Base-by-base conservation (phyloP, 2,888 invertebrate species). In the Nemurella pictetii region DNA sequence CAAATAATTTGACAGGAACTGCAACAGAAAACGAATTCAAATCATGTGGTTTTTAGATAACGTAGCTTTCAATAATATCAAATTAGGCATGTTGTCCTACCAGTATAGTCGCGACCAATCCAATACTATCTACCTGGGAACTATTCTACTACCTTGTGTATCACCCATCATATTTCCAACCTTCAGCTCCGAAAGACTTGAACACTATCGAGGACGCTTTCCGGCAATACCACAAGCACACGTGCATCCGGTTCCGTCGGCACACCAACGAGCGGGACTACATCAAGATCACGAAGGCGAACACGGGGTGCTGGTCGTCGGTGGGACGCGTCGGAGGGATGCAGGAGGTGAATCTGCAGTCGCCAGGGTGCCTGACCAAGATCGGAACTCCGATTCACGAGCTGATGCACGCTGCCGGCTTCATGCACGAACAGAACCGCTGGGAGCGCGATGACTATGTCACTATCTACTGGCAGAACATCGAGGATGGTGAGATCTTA, bases 351-450 rank as follows among this genome's bases (percentile, higher is more conserved):
- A 86, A 86, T 83, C 80, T 96, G 4, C 96, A 96, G 89, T 91
- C 92, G 0, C 95, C 96, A 0, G 95, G 94, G 9, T 96, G 96
- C 89, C 91, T 95, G 0, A 90, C 93, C 0, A 94, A 94, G 89
- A 93, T 94, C 86, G 96, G 96, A 12, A 96, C 96, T 0, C 92
- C 95, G 0, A 91, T 96, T 26, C 96, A 96, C 88, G 96, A 96
- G 89, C 90, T 96, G 86, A 94, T 96, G 91, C 96, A 96, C 88
- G 95, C 94, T 0, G 88, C 94, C 15, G 96, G 96, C 0, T 96
- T 96, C 89, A 91, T 95, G 89, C 96, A 96, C 88, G 96, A 96
- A 88, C 96, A 96, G 90, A 96, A 95, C 88, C 93, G 96, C 12
- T 93, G 92, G 35, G 96, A 96, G 88, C 91, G 96, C 0, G 96